Conservation (phyloP, 2,797 vertebrate species). For the Micromesistius poutassou region DNA sequence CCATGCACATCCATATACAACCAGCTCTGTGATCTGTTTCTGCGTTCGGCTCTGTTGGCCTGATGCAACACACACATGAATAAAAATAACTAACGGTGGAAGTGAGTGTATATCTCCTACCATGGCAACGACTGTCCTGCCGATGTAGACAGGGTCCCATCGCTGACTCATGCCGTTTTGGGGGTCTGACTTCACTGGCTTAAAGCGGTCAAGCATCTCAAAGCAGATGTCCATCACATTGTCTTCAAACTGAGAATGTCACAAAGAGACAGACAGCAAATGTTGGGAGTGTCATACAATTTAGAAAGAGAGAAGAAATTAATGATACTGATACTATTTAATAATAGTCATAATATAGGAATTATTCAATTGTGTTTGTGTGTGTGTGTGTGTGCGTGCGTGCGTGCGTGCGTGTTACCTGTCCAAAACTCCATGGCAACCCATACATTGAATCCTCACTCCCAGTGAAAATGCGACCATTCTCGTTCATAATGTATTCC, state of each 20-base stretch:
- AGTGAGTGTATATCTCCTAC: slow-evolving; percentile 51
- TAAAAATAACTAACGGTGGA: background rate
- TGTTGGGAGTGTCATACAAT: background rate
- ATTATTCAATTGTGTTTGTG: background rate
- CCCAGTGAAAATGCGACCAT: slow-evolving; percentile 79
- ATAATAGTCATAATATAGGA: background rate
- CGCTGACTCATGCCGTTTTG: slow-evolving; percentile 68
- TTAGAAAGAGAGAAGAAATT: background rate
- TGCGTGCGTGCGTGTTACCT: slow-evolving; percentile 65
- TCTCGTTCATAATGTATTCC: slow-evolving; percentile 86
- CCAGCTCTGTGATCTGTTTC: background rate
- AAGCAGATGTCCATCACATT: slow-evolving; percentile 83
- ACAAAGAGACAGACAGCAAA: background rate
- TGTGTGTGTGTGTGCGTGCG: background rate
- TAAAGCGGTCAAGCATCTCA: slow-evolving; percentile 81
- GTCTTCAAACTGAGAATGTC: slow-evolving; percentile 78
- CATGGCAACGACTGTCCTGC: slow-evolving; percentile 80
- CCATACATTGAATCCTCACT: slow-evolving; percentile 68
- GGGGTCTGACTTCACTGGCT: slow-evolving; percentile 70
- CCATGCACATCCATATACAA: background rate
- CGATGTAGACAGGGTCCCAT: slow-evolving; percentile 76
- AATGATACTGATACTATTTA: background rate
- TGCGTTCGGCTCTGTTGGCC: background rate
- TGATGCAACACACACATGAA: background rate
- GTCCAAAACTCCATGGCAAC: slow-evolving; percentile 82